Percentiles rank a stretch among this genome's conserved stretches.
phyloP scores from a whole-genome alignment of 2,888 invertebrate genomes.

The Melanotus villosus region DNA sequence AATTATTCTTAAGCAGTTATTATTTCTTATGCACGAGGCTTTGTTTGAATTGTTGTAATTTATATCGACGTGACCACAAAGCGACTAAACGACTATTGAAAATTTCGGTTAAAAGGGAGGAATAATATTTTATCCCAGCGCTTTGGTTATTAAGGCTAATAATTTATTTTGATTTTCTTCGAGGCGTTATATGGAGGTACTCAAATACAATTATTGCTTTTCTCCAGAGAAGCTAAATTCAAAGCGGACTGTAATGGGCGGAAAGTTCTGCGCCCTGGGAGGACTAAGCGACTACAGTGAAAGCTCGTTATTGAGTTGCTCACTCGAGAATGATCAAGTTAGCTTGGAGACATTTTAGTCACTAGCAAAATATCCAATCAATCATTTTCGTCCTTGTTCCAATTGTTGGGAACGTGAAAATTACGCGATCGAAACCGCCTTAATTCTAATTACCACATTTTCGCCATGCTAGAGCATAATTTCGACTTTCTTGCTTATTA shows the following conservation, averaged over 20 bases:
- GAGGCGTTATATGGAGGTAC: conserved; percentile 13
- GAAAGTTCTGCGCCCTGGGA: conserved; percentile 43
- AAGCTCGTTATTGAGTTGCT: conserved; percentile 47
- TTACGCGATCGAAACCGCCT: background rate
- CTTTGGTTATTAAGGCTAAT: background rate
- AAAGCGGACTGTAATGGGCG: conserved; percentile 34
- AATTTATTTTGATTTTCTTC: conserved; percentile 8
- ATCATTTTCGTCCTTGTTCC: conserved; percentile 32
- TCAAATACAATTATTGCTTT: conserved; percentile 35
- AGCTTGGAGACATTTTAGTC: conserved; percentile 40
- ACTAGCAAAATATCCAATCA: conserved; percentile 39
- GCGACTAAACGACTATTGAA: too few relatives aligned
- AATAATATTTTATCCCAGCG: too few relatives aligned
- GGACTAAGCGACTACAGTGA: conserved; percentile 39
- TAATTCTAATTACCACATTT: background rate
- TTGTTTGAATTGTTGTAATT: too few relatives aligned
- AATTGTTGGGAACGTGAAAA: conserved; percentile 4
- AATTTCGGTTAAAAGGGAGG: too few relatives aligned
- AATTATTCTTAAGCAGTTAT: too few relatives aligned
- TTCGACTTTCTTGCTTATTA: background rate
- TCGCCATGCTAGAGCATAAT: background rate
- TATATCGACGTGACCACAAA: too few relatives aligned
- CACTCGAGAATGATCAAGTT: conserved; percentile 47
- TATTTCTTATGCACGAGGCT: too few relatives aligned
- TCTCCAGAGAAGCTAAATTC: conserved; percentile 37